Base-by-base conservation (phyloP, 2,888 invertebrate species). In the Tiphia femorata region DNA sequence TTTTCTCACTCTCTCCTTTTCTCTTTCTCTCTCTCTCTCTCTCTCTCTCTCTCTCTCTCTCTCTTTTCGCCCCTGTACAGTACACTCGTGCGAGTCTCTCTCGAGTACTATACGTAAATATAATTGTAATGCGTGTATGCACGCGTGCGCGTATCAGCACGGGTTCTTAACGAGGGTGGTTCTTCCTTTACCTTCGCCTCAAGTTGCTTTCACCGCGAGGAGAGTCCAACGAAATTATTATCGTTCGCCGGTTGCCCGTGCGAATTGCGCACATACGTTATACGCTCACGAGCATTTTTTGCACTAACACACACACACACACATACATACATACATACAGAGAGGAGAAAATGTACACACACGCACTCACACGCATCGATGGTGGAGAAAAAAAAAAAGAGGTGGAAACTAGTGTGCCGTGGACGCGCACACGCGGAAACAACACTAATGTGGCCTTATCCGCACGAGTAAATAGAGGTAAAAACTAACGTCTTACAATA, bases 401-500 rank as follows among this genome's bases (percentile, higher is more conserved):
- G n/a, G n/a, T n/a, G n/a, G n/a, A n/a, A 33, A 52, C 49, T 52
- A 53, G 58, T 63, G 67, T 58, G 64, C 62, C 55, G 21, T 29
- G 16, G 38, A 65, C 62, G n/a, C n/a, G 65, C 67, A 65, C 57
- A 64, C 65, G 56, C 58, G 62, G 52, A 58, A 54, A 65, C n/a
- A n/a, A n/a, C 61, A 62, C 59, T 67, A 66, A 68, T 70, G 77
- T 76, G 79, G 77, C 77, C 79, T 79, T 79, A 78, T 75, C 65
- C 66, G 73, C 67, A 75, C 65, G 70, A 75, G 63, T 73, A 69
- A 66, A 58, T 70, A 71, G 62, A 57, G 65, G 58, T 63, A 69
- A n/a, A n/a, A n/a, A 71, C 68, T 66, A 72, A 64, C 71, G 70
- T 66, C 64, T 72, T 66, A 47, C 49, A 57, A 35, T 53, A 63